Evolutionary conservation across 2,888 invertebrate genomes (phyloP), one percentile per base, ranked within the genome.

Genomic region (Pandemis cinnamomeana): DNA sequence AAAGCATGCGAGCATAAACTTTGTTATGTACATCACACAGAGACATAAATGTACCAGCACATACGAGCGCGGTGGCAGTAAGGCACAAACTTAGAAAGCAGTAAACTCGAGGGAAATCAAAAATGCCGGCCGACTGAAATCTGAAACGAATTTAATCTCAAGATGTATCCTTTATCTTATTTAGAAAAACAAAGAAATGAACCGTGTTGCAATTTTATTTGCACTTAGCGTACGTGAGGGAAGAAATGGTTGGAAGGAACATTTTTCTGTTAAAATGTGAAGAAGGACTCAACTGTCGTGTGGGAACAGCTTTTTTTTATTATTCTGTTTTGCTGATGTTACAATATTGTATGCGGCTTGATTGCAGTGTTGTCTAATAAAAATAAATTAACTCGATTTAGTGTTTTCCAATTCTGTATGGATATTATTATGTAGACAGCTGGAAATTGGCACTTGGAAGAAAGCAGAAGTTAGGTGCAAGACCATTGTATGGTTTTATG

Each of bases 121-220:
- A 46, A 64, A 69, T 58, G 63, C 69, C 60, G 53, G 64, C 53
- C 64, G 41, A 20, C 72, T 70, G 55, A 73, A 73, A 73, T 73
- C 73, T 70, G 73, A 73, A 73, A 53, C 69, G 66, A 66, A 66
- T 70, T 73, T 73, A 73, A 73, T 73, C 73, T 70, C 58, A 58
- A 58, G 53, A 73, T 66, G 69, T 64, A 73, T 66, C 73, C 70
- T 73, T 70, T 73, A 73, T 73, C 73, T 73, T 61, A 60, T 70
- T 73, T 61, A 66, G 72, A 63, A 69, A 72, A 64, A 67, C 67
- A 71, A 71, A 55, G 42, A 27, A 27, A 71, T 51, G 41, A 60
- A 46, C 63, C 20, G 58, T 64, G 64, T 58, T 66, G 46, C 36
- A 20, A 66, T 66, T 58, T 36, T 36, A 36, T 36, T 36, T 36